Conservation (phyloP, 23 tunicate species). For the Trididemnum nubilum region DNA sequence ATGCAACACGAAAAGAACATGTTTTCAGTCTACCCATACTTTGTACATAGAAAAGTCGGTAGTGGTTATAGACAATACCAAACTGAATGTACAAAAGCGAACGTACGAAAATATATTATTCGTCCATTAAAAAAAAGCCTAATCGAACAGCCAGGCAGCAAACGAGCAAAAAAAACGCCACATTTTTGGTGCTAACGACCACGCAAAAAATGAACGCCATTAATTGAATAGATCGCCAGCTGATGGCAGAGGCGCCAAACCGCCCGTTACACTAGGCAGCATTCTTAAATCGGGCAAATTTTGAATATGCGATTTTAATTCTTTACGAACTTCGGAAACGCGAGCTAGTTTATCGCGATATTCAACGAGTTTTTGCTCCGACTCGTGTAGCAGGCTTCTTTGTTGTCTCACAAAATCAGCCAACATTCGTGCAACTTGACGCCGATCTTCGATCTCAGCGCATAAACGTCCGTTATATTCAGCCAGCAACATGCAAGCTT, state of each 20-base stretch:
- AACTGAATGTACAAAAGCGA: no score
- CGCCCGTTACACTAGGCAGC: slow-evolving; percentile 91
- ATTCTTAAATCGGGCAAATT: slow-evolving; percentile 88
- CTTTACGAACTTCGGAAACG: slow-evolving; percentile 73
- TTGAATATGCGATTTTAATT: slow-evolving; percentile 82
- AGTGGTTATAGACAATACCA: no score
- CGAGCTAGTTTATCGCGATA: slow-evolving; percentile 63
- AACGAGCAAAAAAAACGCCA: not conserved
- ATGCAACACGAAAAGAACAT: no score
- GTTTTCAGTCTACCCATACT: no score
- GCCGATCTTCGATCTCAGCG: slow-evolving; percentile 77
- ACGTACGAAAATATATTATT: no score
- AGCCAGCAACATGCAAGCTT: slow-evolving; percentile 73
- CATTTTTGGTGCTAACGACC: no score
- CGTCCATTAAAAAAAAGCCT: no score
- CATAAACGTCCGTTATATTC: slow-evolving; percentile 83
- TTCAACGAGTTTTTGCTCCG: slow-evolving; percentile 75
- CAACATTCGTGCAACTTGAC: slow-evolving; percentile 89
- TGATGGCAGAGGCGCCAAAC: slow-evolving; percentile 88
- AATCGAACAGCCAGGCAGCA: no score
- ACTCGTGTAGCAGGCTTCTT: slow-evolving; percentile 60
- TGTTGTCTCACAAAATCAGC: slow-evolving; percentile 78
- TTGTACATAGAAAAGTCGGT: no score
- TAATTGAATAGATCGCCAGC: slow-evolving; percentile 90
- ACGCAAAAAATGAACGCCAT: no score